Percentiles rank a stretch among this genome's conserved stretches.
These are phyloP conservation scores for Arizona elegans DNA, from an alignment of 2,113 vertebrate genomes.

Conservation along the genomic window DNA sequence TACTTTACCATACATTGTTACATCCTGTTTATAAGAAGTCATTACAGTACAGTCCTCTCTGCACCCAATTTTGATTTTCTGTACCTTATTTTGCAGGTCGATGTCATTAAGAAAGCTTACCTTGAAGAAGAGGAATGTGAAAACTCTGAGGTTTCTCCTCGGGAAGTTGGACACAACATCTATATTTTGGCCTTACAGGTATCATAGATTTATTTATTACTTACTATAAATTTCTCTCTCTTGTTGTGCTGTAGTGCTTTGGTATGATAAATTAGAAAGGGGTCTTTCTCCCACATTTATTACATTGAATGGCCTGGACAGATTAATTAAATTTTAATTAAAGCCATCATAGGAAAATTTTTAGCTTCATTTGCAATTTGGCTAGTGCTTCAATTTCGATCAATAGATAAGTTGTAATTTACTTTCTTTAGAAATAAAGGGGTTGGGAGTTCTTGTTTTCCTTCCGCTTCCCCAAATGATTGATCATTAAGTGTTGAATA, in stretches of 20 bases:
- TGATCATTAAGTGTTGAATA: background rate
- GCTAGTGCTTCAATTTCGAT: background rate
- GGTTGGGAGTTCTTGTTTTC: background rate
- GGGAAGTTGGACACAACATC: conserved; percentile 96
- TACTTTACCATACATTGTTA: background rate
- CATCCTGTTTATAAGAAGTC: background rate
- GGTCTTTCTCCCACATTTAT: background rate
- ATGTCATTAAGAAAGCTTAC: conserved; percentile 95
- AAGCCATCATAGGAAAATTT: background rate
- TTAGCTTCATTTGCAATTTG: background rate
- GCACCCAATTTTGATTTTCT: background rate
- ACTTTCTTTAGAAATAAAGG: background rate
- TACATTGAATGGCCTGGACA: background rate
- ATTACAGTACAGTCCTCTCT: background rate
- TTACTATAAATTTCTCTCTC: background rate
- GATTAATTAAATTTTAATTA: background rate
- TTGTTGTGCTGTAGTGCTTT: rapidly evolving
- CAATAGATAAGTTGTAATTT: background rate
- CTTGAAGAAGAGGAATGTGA: conserved; percentile 88
- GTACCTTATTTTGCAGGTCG: conserved; percentile 74
- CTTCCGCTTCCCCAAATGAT: background rate
- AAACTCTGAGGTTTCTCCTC: conserved; percentile 83
- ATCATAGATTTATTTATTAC: background rate
- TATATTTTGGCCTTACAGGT: conserved; percentile 97
- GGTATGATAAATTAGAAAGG: background rate